Evolutionary conservation across 2,888 invertebrate species (phyloP), one percentile per base, ranked within the genome.

Genomic region (Toxonevra muliebris): DNA sequence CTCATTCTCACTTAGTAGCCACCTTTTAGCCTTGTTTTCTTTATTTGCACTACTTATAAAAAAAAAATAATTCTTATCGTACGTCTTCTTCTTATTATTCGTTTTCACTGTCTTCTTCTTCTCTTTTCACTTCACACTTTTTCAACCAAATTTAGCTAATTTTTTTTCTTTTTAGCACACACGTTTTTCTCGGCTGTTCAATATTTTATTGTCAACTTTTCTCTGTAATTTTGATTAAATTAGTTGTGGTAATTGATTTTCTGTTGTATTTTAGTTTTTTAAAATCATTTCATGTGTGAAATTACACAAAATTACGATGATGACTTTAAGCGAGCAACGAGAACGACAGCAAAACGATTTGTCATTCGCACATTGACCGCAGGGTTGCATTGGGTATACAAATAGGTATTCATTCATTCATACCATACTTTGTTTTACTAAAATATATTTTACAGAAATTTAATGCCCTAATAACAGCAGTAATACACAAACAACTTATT

Each of bases 281-380:
- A 30, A 4, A 30, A 30, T 69, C 71, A 73, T 71, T 70, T 66
- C 69, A 30, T 30, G 2, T 64, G 65, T 57, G 60, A 72, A 73
- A 71, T 69, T 69, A 67, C 70, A 59, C 70, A 71, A 70, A 30
- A 62, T 66, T 61, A 69, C 43, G 50, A 66, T 48, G 65, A 66
- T 61, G 65, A 66, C 60, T 65, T 60, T 66, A 48, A 57, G 50
- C 64, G 59, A 68, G 57, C 42, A 7, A 62, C 64, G 54, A 65
- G 62, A 53, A 54, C 48, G 55, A 54, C 66, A 60, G 69, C 53
- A 62, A 58, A 66, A 40, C 50, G 53, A 53, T 53, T 53, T 53
- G 53, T 53, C 53, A 53, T 53, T 53, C 53, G 17, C 4, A 53
- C 53, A 19, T n/a, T 17, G 53, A 53, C 8, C 53, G 30, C 48